Base-by-base conservation (phyloP, 2,797 vertebrate species). In the Squalus acanthias region DNA sequence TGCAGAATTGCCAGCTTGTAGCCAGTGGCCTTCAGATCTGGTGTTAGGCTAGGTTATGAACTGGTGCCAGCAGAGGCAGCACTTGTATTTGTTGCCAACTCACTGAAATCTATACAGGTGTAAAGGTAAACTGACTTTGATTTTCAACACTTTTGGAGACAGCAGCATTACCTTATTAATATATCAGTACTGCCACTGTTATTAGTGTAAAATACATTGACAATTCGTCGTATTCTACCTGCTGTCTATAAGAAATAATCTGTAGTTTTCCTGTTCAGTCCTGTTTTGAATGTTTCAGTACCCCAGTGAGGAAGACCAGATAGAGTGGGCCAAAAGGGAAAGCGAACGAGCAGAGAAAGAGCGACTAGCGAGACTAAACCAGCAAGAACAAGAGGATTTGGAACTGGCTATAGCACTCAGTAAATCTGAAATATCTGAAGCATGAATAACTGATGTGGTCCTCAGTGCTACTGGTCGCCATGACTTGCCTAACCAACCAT, bases 341-440 rank as follows among this genome's bases (percentile, higher is more conserved):
- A 99, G 99, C 97, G 99, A 99, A 97, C 98, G 98, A 97, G 99
- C 99, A 97, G 99, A 99, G 97, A 98, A 99, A 97, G 99, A 99
- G 97, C 99, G 99, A 39, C 97, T 99, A 96, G 99, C 99, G 97
- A 98, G 99, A 96, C 98, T 99, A 97, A 99, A 98, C 97, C 99
- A 99, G 97, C 99, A 99, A 97, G 99, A 99, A 95, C 99, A 99
- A 97, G 99, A 99, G 97, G 99, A 99, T 98, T 98, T 99, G 97
- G 99, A 99, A 98, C 98, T 99, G 97, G 99, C 99, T 97, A 99
- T 99, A 97, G 99, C 99, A 96, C 99, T 99, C 97, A 99, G 99
- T 98, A 99, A 99, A 97, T 99, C 99, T 96, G 99, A 99, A 98
- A 98, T 99, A 97, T 99, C 99, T 98, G 99, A 99, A 98, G 98